Conservation (phyloP, 2,113 vertebrate species). For the Sardina pilchardus region DNA sequence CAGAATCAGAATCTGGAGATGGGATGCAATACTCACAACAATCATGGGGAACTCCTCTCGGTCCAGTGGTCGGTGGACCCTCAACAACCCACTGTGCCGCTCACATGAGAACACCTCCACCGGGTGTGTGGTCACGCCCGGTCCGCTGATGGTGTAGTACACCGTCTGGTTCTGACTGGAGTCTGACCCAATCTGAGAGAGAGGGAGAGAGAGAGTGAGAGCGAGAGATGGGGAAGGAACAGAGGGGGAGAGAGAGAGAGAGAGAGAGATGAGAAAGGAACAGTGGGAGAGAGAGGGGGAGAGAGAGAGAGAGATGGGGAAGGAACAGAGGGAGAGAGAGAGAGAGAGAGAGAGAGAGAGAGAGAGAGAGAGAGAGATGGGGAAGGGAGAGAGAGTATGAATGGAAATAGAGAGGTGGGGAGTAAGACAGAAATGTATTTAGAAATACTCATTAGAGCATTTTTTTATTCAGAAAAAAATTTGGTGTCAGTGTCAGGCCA, state of each 20-base stretch:
- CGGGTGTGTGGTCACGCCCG: constrained; percentile 76
- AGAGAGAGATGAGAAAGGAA: neutral
- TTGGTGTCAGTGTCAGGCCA: too few relatives aligned
- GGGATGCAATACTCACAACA: constrained; percentile 61
- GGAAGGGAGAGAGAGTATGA: neutral
- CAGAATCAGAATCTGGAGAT: neutral
- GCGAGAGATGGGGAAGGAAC: neutral
- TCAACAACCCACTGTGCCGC: constrained; percentile 73
- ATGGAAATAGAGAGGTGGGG: neutral
- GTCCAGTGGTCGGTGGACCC: constrained; percentile 72
- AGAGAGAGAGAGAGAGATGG: neutral
- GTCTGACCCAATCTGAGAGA: constrained; percentile 78
- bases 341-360: neutral
- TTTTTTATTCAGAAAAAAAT: too few relatives aligned
- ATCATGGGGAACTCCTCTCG: constrained; percentile 76
- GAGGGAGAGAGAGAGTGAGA: neutral
- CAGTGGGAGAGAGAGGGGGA: neutral
- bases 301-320: too few relatives aligned
- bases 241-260: neutral
- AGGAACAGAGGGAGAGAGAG: neutral
- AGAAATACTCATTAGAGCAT: too few relatives aligned
- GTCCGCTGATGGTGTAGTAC: constrained; percentile 76
- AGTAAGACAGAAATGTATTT: too few relatives aligned
- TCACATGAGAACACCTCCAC: constrained; percentile 74
- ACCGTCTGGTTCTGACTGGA: constrained; percentile 75